Evolutionary conservation across 2,797 vertebrate genomes (phyloP).

Genomic region (Atherinosoma microstoma): DNA sequence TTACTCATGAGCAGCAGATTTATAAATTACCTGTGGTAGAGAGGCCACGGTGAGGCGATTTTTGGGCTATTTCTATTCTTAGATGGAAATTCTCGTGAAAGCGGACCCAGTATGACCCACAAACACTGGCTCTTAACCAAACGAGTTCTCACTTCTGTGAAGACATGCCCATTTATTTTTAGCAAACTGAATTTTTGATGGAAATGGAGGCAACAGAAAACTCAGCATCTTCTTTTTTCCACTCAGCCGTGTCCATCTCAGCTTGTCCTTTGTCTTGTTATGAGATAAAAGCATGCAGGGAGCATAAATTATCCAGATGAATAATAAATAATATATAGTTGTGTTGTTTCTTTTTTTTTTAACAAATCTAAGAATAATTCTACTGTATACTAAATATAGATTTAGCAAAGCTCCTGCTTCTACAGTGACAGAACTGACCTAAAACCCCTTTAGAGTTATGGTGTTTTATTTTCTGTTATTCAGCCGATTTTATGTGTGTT

Average conservation of each 20-base stretch:
- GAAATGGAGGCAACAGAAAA: conserved; percentile 28
- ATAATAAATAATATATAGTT: conserved; percentile 52
- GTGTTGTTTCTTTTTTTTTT: conserved; percentile 5
- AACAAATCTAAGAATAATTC: conserved; percentile 12
- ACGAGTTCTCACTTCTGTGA: conserved; percentile 50
- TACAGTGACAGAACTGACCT: background rate
- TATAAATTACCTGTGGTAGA: conserved; percentile 24
- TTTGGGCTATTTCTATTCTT: conserved; percentile 8
- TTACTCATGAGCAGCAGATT: conserved; percentile 15
- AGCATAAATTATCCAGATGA: conserved; percentile 63
- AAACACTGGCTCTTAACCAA: conserved; percentile 44
- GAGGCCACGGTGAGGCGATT: conserved; percentile 6
- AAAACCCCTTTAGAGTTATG: background rate
- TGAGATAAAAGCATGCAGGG: conserved; percentile 23
- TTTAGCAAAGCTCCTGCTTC: conserved; percentile 6
- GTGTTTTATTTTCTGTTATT: background rate
- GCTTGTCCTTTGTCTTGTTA: conserved; percentile 36
- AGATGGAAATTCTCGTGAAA: conserved; percentile 16
- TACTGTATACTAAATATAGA: conserved; percentile 13
- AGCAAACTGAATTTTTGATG: conserved; percentile 70
- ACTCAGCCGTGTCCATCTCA: conserved; percentile 29
- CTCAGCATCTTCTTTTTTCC: conserved; percentile 18
- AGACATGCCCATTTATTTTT: conserved; percentile 64
- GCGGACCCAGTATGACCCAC: conserved; percentile 24
- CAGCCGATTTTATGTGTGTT: background rate